phyloP scores from a whole-genome alignment of 2,797 vertebrate genomes.

The Phrynocephalus forsythii region DNA sequence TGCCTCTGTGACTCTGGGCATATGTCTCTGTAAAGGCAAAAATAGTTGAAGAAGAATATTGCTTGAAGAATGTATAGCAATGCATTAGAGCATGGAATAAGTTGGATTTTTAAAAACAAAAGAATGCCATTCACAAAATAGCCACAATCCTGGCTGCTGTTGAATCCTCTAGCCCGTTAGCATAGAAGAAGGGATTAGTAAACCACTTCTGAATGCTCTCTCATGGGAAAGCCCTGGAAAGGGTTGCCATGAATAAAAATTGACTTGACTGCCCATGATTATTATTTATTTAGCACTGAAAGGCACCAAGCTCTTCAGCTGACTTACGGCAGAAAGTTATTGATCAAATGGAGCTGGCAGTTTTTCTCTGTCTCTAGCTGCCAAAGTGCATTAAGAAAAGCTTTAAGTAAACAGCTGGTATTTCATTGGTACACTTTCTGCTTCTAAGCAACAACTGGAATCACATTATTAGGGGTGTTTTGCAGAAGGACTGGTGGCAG shows the following conservation, averaged over 20 bases:
- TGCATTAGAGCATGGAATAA: no score
- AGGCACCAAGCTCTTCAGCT: background rate
- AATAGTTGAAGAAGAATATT: no score
- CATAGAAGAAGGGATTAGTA: no score
- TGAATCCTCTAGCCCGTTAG: conserved; percentile 39
- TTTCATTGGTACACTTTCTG: background rate
- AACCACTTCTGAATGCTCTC: no score
- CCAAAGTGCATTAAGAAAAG: background rate
- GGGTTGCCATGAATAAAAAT: no score
- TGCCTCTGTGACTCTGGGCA: background rate
- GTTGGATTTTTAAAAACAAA: background rate
- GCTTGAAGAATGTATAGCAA: no score
- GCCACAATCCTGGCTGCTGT: conserved; percentile 47
- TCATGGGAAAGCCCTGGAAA: no score
- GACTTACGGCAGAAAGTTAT: rapidly evolving
- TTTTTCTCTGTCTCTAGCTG: rapidly evolving
- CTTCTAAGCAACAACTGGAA: background rate
- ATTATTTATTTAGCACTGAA: no score
- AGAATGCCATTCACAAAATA: conserved; percentile 50
- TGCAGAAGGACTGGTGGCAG: background rate
- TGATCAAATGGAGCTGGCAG: background rate
- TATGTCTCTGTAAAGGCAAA: background rate
- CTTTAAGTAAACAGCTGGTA: background rate
- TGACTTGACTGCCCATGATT: no score
- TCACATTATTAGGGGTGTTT: background rate